phyloP scores from a whole-genome alignment of 2,113 vertebrate genomes.

The Acanthisitta chloris region DNA sequence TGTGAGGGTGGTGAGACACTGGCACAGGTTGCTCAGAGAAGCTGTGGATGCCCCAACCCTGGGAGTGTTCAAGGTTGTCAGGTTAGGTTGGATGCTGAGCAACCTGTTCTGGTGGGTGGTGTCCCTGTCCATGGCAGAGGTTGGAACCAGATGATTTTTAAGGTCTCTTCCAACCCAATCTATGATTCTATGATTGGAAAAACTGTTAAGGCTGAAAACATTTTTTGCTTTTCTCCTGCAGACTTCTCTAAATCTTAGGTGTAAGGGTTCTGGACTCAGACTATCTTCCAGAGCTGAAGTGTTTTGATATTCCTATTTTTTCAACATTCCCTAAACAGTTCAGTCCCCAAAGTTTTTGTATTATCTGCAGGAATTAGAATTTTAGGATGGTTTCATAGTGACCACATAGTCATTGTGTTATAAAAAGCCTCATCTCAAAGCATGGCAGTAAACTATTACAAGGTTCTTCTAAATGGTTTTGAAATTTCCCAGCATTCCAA shows the following conservation, averaged over 20 bases:
- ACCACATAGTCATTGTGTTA: background rate
- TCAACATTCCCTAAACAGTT: background rate
- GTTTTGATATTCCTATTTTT: background rate
- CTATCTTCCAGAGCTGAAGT: background rate
- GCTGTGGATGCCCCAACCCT: background rate
- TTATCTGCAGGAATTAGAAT: background rate
- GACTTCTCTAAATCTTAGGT: background rate
- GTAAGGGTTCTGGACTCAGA: background rate
- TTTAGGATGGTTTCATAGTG: background rate
- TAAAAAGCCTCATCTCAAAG: background rate
- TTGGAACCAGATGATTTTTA: background rate
- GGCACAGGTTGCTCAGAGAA: background rate
- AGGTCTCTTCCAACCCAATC: background rate
- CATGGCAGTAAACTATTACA: background rate
- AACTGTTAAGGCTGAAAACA: background rate
- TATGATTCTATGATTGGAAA: background rate
- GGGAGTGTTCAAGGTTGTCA: background rate
- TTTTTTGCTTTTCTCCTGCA: background rate
- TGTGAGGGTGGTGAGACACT: background rate
- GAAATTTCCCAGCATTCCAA: background rate
- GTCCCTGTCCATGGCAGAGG: background rate
- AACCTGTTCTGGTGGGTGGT: background rate
- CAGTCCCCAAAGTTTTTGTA: background rate
- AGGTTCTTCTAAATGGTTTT: background rate
- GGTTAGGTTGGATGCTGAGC: background rate